Base-by-base conservation (phyloP, 1,140 invertebrate species). In the Nymphalis io region DNA sequence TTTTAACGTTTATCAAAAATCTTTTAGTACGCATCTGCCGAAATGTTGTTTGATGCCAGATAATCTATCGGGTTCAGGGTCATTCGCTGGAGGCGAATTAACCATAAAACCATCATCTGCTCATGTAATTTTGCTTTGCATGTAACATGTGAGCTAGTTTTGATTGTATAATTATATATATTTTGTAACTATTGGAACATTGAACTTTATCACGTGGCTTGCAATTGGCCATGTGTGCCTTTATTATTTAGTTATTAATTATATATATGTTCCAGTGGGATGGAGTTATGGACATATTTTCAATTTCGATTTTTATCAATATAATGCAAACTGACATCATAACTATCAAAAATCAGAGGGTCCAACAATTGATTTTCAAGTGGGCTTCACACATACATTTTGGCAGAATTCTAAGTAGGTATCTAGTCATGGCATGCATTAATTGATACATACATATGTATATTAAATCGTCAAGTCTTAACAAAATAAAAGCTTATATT, bases 21-120 rank as follows among this genome's bases (percentile, higher is more conserved):
- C 72, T 81, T 85, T 86, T 83, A 73, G 80, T 76, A 70, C 79
- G 74, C 87, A 88, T 89, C 85, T 89, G 84, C 87, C 85, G 82
- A 84, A 83, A 84, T 83, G 61, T 70, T 81, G 72, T 65, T 74
- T 67, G 78, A 82, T 87, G 82, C 69, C 64, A 81, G 82, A 87
- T 86, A 86, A 86, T 81, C 79, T 76, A 76, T 44, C 55, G 73
- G 82, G 83, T 86, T 87, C 85, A 90, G 58, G 86, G 88, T 71
- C 84, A 75, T 80, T 61, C 74, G 60, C 71, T 66, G 79, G 78
- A 76, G 79, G 82, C 80, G 79, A 74, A 38, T 72, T 69, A 23
- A 58, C 71, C 71, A 66, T 79, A 80, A 70, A 76, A 51, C 74
- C 72, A 82, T 80, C 81, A 84, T 80, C 78, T 74, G 62, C 75